These are phyloP conservation scores for Eristalis pertinax DNA, from an alignment of 2,888 invertebrate species.

Conservation along the genomic window DNA sequence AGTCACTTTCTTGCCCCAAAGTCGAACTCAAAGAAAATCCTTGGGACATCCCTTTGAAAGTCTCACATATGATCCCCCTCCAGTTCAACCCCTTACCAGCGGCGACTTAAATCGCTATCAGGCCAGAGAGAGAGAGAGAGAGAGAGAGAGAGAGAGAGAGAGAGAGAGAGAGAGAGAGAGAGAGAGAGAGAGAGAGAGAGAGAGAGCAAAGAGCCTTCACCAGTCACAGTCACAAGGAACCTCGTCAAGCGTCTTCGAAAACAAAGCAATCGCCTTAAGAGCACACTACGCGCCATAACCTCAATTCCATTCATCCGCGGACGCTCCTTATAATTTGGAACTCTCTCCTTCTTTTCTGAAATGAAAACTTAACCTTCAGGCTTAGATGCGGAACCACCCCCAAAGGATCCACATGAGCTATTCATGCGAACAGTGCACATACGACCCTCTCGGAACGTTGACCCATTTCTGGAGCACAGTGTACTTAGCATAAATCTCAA, in stretches of 20 bases:
- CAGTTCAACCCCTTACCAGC: too few species aligned
- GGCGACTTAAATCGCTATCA: too few species aligned
- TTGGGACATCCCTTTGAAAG: too few species aligned
- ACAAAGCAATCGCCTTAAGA: not conserved
- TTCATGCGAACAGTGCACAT: not conserved
- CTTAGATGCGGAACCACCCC: not conserved
- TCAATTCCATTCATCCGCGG: not conserved
- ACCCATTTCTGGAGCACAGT: not conserved
- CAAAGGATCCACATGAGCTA: not conserved
- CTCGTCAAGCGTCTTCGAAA: not conserved
- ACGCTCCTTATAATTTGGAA: not conserved
- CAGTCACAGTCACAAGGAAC: too few species aligned
- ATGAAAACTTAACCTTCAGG: slow-evolving; percentile 34
- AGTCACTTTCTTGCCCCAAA: too few species aligned
- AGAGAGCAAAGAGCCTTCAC: too few species aligned
- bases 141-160: too few species aligned
- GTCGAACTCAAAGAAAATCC: too few species aligned
- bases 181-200: too few species aligned
- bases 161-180: too few species aligned
- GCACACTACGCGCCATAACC: not conserved
- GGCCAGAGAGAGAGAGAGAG: too few species aligned
- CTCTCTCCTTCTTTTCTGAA: not conserved
- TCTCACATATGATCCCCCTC: too few species aligned
- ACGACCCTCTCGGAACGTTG: not conserved
- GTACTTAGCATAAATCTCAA: not conserved